A percentile compares a stretch with the other conserved stretches of the same genome.
Evolutionary conservation across 2,113 vertebrate species (phyloP).

Genomic region (Oreotrochilus melanogaster): DNA sequence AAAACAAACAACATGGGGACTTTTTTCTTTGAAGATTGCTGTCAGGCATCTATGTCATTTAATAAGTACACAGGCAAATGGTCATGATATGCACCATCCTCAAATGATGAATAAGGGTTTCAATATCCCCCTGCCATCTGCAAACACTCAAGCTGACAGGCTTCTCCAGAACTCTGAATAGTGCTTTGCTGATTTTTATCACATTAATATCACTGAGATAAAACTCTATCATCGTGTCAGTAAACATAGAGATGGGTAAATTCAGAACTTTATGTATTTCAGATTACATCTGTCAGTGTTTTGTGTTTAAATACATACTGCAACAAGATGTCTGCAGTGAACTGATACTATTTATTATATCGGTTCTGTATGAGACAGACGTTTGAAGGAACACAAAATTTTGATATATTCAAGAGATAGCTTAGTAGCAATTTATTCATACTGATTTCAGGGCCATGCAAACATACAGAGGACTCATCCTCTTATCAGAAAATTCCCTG

Average conservation of each 20-base stretch:
- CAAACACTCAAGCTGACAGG: neutral
- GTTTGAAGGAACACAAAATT: neutral
- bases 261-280: neutral
- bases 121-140: neutral
- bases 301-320: neutral
- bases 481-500: neutral
- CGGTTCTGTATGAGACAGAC: neutral
- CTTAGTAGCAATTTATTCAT: neutral
- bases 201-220: neutral
- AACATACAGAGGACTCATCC: neutral
- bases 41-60: neutral
- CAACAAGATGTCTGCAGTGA: neutral
- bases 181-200: neutral
- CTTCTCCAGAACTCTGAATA: neutral
- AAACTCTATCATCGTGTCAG: neutral
- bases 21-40: neutral
- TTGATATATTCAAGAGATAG: neutral
- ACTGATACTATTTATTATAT: neutral
- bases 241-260: neutral
- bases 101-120: neutral
- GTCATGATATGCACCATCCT: neutral
- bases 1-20: neutral
- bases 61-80: neutral
- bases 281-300: neutral
- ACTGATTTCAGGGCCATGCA: neutral